Evolutionary conservation across 2,888 invertebrate genomes (phyloP).

Genomic region (Ariolimax columbianus): DNA sequence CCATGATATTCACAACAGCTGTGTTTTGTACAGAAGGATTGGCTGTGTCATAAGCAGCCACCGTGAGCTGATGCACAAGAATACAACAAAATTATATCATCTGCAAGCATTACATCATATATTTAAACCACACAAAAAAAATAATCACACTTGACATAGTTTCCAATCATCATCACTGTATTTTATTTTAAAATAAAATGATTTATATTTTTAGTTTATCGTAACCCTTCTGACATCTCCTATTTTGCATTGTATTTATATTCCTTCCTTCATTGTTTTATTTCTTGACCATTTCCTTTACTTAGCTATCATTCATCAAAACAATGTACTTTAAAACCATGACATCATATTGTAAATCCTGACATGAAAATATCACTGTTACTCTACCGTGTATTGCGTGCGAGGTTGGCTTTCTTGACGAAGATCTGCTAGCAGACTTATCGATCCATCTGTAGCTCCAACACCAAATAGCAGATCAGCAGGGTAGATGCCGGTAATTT

Average conservation of each 20-base stretch:
- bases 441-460: conserved; percentile 59
- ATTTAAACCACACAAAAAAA: too few relatives aligned
- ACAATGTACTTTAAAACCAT: not conserved
- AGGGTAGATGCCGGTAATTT: conserved; percentile 69
- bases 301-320: too few relatives aligned
- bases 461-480: conserved; percentile 71
- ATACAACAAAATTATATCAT: conserved; percentile 49
- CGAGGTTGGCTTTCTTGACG: conserved; percentile 64
- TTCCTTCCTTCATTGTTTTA: not conserved
- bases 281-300: not conserved
- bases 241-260: too few relatives aligned
- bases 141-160: too few relatives aligned
- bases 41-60: conserved; percentile 67
- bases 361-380: not conserved
- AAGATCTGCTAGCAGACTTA: conserved; percentile 64
- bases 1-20: conserved; percentile 61
- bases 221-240: too few relatives aligned
- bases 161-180: too few relatives aligned
- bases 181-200: too few relatives aligned
- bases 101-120: not conserved
- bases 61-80: conserved; percentile 62
- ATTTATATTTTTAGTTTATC: too few relatives aligned
- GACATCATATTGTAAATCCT: not conserved
- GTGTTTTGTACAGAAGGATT: conserved; percentile 59
- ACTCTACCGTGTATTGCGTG: conserved; percentile 42